Evolutionary conservation across 2,113 vertebrate species (phyloP).

Genomic region (Ciconia maguari): DNA sequence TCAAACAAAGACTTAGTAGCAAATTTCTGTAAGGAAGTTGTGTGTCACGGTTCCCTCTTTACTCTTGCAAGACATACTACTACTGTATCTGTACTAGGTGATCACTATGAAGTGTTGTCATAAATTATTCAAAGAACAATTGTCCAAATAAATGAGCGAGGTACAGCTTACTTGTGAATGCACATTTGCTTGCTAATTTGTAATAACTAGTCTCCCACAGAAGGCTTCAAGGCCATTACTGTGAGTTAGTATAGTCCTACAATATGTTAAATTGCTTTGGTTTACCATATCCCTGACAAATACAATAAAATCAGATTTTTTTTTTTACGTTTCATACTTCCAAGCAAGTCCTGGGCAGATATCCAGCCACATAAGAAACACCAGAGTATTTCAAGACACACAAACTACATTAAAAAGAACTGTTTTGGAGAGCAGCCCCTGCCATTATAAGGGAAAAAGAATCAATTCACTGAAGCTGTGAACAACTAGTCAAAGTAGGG

Average conservation of each 20-base stretch:
- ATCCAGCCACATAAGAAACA: not conserved
- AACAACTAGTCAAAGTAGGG: not conserved
- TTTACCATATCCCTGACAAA: constrained; percentile 1
- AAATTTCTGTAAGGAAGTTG: not conserved
- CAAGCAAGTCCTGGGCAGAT: not conserved
- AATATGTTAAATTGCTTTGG: not conserved
- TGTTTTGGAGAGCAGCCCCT: not conserved
- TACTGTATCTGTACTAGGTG: not conserved
- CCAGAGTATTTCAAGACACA: not conserved
- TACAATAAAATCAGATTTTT: not conserved
- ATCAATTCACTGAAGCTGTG: not conserved
- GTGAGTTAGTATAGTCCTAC: constrained; percentile 7
- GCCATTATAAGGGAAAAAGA: not conserved
- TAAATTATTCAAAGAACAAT: constrained; percentile 58
- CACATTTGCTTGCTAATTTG: constrained; percentile 25
- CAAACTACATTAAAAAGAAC: not conserved
- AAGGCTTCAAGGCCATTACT: constrained; percentile 16
- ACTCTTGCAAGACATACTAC: not conserved
- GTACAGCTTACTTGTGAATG: not conserved
- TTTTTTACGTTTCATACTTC: not conserved
- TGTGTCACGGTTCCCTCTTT: not conserved
- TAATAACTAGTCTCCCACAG: not conserved
- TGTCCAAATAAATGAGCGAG: not conserved
- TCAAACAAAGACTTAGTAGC: not conserved
- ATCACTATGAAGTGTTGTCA: not conserved